Base-by-base conservation (phyloP, 64 coral and sea anemone genomes). In the Porites australiensis region DNA sequence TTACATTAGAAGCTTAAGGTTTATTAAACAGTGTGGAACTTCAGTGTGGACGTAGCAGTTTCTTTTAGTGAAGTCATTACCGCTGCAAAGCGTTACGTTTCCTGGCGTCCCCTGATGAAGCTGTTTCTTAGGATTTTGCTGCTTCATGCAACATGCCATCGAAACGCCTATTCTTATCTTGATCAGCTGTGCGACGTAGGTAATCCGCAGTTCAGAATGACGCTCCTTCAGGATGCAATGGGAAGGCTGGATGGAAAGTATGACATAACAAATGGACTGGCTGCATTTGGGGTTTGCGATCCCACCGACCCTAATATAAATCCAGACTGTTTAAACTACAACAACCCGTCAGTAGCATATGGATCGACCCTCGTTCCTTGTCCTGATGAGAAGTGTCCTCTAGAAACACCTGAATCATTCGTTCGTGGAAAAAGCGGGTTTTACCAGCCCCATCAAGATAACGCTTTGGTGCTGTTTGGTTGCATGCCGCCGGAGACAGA, bases 291-390 rank as follows among this genome's bases (percentile, higher is more conserved):
- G 12, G 21, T 13, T 81, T 81, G 77, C 54, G 77, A 81, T 81
- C 77, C 77, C 18, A 81, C 50, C n/a, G 77, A 81, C 47, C 77
- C 77, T 44, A 81, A 81, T 18, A 81, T 81, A 4, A n/a, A n/a
- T 2, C 77, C 77, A 81, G 77, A 81, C 19, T 81, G 76, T 54
- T 13, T 21, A 50, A 79, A 79, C 12, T 79, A 46, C 6, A 79
- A 79, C 20, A 79, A 79, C 19, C 76, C 76, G 8, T 79, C 76
- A 53, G 76, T 79, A 1, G 76, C 76, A 5, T 79, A 79, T 15
- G 77, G 77, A 59, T 61, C 77, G 7, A 59, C 77, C 7, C 53
- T 81, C 8, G 77, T 81, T 8, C 77, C 77, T 60, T 81, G 77
- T 20, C 77, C 77, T 27, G 77, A 60, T 81, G 16, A 49, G 13